Evolutionary conservation across 1,140 invertebrate genomes (phyloP).

Genomic region (Eurosta solidaginis): DNA sequence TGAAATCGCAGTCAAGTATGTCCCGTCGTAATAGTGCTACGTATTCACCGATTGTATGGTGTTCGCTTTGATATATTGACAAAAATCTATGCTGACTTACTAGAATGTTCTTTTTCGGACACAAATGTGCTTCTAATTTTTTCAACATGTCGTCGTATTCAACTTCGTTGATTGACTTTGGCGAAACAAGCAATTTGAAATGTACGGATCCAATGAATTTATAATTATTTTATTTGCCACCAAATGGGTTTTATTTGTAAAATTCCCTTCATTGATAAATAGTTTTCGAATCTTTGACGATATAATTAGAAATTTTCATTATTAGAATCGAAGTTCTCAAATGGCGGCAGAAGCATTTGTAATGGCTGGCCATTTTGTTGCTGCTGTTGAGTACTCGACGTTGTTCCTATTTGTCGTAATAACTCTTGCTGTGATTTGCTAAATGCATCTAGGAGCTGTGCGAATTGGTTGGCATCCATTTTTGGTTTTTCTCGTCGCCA

Average conservation of each 20-base stretch:
- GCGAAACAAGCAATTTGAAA: not conserved
- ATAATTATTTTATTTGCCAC: constrained; percentile 4
- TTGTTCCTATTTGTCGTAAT: too few species aligned
- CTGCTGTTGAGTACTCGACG: too few species aligned
- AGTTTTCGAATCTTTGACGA: not conserved
- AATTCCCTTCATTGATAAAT: constrained; percentile 7
- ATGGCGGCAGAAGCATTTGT: not conserved
- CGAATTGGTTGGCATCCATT: too few species aligned
- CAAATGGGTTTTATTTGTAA: not conserved
- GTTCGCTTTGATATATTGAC: not conserved
- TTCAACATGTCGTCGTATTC: not conserved
- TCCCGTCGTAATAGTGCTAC: not conserved
- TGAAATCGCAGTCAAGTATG: not conserved
- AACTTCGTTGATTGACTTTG: not conserved
- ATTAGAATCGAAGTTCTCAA: not conserved
- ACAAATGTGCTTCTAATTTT: not conserved
- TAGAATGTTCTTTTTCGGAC: not conserved
- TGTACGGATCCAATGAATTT: constrained; percentile 1
- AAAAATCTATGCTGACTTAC: constrained; percentile 16
- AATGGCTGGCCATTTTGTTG: too few species aligned
- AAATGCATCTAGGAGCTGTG: too few species aligned
- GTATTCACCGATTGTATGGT: not conserved
- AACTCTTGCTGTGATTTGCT: too few species aligned
- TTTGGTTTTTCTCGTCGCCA: too few species aligned
- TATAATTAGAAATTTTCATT: constrained; percentile 5